Conservation (phyloP, 2,888 invertebrate genomes). For the Lysandra coridon region DNA sequence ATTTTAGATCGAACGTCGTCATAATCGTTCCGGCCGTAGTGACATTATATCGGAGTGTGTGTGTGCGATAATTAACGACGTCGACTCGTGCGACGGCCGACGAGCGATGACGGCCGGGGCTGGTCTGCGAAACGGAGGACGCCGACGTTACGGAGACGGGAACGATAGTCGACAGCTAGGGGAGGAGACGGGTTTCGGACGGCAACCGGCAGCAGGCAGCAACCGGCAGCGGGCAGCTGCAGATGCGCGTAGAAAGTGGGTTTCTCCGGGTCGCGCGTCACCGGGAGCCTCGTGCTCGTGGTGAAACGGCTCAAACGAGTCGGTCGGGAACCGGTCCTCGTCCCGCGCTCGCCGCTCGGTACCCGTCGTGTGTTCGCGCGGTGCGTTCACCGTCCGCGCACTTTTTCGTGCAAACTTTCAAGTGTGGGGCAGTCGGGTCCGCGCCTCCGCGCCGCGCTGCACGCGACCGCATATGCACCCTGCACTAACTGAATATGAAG, state of each 20-base stretch:
- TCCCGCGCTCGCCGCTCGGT: not conserved
- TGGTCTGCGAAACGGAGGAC: not conserved
- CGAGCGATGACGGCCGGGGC: not conserved
- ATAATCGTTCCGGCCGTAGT: not conserved
- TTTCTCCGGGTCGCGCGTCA: slow-evolving; percentile 6
- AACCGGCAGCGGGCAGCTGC: not conserved
- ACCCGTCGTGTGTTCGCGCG: not conserved
- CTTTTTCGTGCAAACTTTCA: slow-evolving; percentile 3
- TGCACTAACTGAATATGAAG: not conserved
- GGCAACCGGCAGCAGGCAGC: not conserved
- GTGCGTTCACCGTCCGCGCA: not conserved
- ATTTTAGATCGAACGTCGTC: slow-evolving; percentile 1
- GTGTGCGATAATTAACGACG: slow-evolving; percentile 1
- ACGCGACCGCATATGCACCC: not conserved
- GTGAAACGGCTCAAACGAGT: slow-evolving; percentile 4
- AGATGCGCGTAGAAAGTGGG: slow-evolving; percentile 16
- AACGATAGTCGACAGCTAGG: not conserved
- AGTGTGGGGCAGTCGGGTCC: not conserved
- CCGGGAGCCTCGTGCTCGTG: not conserved
- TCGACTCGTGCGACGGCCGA: not conserved
- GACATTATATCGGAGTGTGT: not conserved
- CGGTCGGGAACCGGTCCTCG: not conserved
- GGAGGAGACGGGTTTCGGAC: not conserved
- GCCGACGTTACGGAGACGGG: not conserved
- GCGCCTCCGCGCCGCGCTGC: not conserved